Percentiles rank a stretch among this genome's conserved stretches.
phyloP scores from a whole-genome alignment of 2,888 invertebrate species.

The Geotrupes spiniger region DNA sequence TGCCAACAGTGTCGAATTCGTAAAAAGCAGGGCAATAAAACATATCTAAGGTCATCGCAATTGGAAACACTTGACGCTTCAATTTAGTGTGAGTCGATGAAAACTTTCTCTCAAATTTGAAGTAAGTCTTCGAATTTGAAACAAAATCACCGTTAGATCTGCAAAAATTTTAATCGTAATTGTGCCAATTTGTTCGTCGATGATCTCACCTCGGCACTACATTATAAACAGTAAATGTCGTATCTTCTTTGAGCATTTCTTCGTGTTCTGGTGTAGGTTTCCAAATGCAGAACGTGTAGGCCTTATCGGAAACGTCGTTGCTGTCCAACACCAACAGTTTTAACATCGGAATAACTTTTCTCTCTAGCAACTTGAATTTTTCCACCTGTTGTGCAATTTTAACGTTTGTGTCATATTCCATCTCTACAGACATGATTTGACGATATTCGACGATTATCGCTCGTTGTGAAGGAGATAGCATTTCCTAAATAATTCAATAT shows the following conservation, averaged over 20 bases:
- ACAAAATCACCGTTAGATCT: slow-evolving; percentile 38
- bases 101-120: slow-evolving; percentile 24
- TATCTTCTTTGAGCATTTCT: slow-evolving; percentile 61
- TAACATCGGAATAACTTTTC: slow-evolving; percentile 49
- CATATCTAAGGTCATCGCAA: slow-evolving; percentile 49
- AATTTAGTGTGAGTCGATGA: slow-evolving; percentile 26
- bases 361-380: slow-evolving; percentile 29
- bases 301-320: slow-evolving; percentile 17
- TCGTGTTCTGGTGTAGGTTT: slow-evolving; percentile 61
- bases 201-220: slow-evolving; percentile 51
- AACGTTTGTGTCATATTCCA: slow-evolving; percentile 35
- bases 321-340: slow-evolving; percentile 52
- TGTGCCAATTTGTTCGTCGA: too few species aligned
- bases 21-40: slow-evolving; percentile 54
- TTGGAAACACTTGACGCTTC: slow-evolving; percentile 40
- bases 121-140: slow-evolving; percentile 35
- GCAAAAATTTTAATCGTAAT: slow-evolving; percentile 10
- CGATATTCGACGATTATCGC: slow-evolving; percentile 49
- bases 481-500: slow-evolving; percentile 44
- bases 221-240: slow-evolving; percentile 59
- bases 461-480: slow-evolving; percentile 50
- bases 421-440: slow-evolving; percentile 40
- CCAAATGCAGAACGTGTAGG: slow-evolving; percentile 63
- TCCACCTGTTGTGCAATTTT: slow-evolving; percentile 31
- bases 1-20: slow-evolving; percentile 73